These are phyloP conservation scores for Prinia subflava DNA, from an alignment of 2,113 vertebrate species.

Conservation along the genomic window DNA sequence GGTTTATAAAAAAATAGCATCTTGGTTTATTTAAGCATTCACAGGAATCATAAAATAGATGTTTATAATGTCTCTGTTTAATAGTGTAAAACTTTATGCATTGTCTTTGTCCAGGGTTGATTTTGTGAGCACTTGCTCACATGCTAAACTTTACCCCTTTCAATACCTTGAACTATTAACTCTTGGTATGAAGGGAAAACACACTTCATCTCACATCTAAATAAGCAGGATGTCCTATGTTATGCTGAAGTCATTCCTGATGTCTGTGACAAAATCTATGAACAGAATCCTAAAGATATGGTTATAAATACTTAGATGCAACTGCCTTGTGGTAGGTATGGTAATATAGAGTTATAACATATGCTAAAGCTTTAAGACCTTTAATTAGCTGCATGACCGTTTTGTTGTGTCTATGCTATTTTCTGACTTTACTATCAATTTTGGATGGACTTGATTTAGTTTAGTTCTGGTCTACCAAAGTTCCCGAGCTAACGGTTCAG, in stretches of 20 bases:
- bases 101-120: background rate
- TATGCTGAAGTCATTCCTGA: background rate
- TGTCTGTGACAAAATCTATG: background rate
- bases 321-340: background rate
- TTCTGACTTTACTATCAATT: background rate
- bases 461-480: background rate
- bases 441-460: constrained; percentile 10
- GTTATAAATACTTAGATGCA: background rate
- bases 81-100: background rate
- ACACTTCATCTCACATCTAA: background rate
- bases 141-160: background rate
- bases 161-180: background rate
- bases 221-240: background rate
- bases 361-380: background rate
- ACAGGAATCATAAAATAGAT: background rate
- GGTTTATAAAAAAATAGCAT: background rate
- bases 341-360: background rate
- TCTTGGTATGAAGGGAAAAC: background rate
- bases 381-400: background rate
- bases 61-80: background rate
- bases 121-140: background rate
- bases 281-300: background rate
- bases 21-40: background rate
- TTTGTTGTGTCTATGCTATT: background rate
- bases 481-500: constrained; percentile 19